Evolutionary conservation across 1,140 invertebrate genomes (phyloP).

Genomic region (Rhopalosiphum maidis): DNA sequence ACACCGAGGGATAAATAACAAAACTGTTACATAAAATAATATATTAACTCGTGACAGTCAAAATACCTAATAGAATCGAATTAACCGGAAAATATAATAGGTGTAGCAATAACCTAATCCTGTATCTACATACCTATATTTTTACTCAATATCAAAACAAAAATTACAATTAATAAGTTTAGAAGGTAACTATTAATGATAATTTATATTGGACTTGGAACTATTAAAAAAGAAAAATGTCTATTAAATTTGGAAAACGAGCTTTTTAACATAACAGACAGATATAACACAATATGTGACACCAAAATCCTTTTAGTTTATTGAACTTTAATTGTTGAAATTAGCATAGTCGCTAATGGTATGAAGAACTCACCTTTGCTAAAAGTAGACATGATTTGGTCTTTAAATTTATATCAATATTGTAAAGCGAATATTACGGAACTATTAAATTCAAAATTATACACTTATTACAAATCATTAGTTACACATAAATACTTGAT

Average conservation of each 20-base stretch:
- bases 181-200: neutral
- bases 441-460: neutral
- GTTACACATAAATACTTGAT: neutral
- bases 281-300: neutral
- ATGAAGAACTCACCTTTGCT: constrained; percentile 42
- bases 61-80: neutral
- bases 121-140: neutral
- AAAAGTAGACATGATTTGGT: constrained; percentile 40
- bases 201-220: neutral
- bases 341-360: neutral
- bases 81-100: neutral
- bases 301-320: neutral
- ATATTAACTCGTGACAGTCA: neutral
- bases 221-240: neutral
- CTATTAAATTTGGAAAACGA: neutral
- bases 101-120: too few relatives aligned
- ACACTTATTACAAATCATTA: neutral
- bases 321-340: neutral
- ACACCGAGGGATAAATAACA: too few relatives aligned
- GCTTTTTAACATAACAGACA: neutral
- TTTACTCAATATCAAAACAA: neutral
- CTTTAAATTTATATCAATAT: neutral
- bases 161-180: neutral
- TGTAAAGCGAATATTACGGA: neutral
- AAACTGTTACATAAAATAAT: neutral